Evolutionary conservation across 2,113 vertebrate genomes (phyloP).

Genomic region (Neogale vison): DNA sequence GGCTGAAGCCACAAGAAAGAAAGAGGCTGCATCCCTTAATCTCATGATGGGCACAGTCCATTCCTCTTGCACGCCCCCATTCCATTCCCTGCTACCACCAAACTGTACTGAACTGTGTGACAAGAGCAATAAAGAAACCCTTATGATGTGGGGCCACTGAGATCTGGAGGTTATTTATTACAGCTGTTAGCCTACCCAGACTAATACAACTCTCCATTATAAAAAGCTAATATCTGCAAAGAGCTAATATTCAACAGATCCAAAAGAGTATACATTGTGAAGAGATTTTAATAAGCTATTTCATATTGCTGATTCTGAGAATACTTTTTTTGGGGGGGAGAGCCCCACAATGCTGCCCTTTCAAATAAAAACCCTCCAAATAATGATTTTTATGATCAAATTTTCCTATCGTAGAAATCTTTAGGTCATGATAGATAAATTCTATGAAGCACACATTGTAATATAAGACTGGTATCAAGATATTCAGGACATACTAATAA

Average conservation of each 20-base stretch:
- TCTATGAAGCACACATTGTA: slow-evolving; percentile 69
- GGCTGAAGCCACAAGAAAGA: background rate
- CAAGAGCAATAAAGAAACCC: background rate
- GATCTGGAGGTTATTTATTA: slow-evolving; percentile 48
- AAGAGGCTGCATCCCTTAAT: background rate
- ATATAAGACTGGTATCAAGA: slow-evolving; percentile 66
- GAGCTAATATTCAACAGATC: slow-evolving; percentile 61
- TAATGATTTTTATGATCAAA: slow-evolving; percentile 55
- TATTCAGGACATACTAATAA: slow-evolving; percentile 83
- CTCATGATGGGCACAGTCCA: background rate
- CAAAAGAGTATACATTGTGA: slow-evolving; percentile 50
- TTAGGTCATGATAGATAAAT: slow-evolving; percentile 62
- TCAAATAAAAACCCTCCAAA: slow-evolving; percentile 10
- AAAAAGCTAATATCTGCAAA: slow-evolving; percentile 63
- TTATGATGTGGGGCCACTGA: background rate
- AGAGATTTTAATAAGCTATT: slow-evolving; percentile 67
- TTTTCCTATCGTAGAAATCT: slow-evolving; percentile 39
- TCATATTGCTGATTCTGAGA: slow-evolving; percentile 57
- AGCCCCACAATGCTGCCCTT: background rate
- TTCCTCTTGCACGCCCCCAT: background rate
- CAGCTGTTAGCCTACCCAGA: background rate
- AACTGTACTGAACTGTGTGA: background rate
- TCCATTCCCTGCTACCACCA: background rate
- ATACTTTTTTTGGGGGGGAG: background rate
- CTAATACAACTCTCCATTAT: slow-evolving; percentile 48